phyloP scores from a whole-genome alignment of 2,113 vertebrate species.

The Amblyornis subalaris region DNA sequence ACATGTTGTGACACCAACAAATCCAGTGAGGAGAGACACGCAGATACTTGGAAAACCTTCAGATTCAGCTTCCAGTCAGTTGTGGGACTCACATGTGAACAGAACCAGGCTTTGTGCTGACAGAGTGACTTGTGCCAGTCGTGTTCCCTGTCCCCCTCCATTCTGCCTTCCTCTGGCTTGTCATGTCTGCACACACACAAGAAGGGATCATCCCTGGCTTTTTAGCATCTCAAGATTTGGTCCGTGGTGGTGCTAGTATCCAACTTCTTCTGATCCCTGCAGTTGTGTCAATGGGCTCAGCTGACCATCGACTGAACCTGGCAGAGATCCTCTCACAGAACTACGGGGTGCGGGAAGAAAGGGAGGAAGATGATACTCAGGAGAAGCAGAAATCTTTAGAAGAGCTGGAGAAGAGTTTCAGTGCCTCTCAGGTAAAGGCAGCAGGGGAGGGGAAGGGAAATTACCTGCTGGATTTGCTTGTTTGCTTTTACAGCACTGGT shows the following conservation, averaged over 20 bases:
- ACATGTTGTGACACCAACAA: rapidly evolving
- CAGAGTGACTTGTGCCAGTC: neutral
- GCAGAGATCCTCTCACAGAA: constrained; percentile 78
- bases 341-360: constrained; percentile 71
- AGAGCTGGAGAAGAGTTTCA: constrained; percentile 75
- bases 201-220: neutral
- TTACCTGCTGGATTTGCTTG: neutral
- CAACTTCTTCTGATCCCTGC: neutral
- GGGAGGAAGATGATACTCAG: constrained; percentile 19
- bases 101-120: neutral
- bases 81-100: neutral
- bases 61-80: neutral
- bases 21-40: neutral
- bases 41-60: neutral
- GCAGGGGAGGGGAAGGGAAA: neutral
- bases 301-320: constrained; percentile 74
- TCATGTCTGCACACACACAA: neutral
- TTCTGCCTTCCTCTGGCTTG: neutral
- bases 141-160: neutral
- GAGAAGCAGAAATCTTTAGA: constrained; percentile 70
- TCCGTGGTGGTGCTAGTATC: neutral
- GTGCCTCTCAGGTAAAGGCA: constrained; percentile 64
- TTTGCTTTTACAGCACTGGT: neutral
- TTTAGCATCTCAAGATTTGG: neutral
- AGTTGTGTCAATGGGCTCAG: constrained; percentile 80